Evolutionary conservation across 2,888 invertebrate genomes (phyloP), one percentile per base, ranked within the genome.

Genomic region (Petrolisthes manimaculis): DNA sequence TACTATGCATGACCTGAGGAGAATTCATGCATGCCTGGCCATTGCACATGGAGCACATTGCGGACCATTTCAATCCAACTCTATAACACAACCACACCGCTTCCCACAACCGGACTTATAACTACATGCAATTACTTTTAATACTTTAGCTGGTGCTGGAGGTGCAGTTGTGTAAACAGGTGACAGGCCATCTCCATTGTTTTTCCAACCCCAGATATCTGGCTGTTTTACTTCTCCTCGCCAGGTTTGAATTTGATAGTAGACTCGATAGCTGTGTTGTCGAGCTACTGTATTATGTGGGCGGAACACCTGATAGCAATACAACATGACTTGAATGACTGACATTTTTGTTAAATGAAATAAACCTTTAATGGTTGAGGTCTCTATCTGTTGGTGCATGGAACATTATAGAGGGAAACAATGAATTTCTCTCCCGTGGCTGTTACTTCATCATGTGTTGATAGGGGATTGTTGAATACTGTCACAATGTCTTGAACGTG

Each of bases 401-500:
- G 91, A 91, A 91, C 92, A 89, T 91, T 91, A 89, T 92, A 91
- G 61, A 91, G 86, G 83, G 91, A 89, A 92, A 92, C 91, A 89
- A 92, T 91, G 90, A 92, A 91, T 69, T 91, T 91, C 91, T 92
- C 92, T 88, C 92, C 91, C 14, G 91, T 55, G 55, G 69, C 81
- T 86, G 74, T 55, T 81, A 86, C 80, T 71, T 85, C 79, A 78
- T 79, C 78, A 91, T 81, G 90, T 91, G 86, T 91, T 87, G 55
- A 92, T 78, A 74, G 78, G 80, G 92, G 91, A 92, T 92, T 92
- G 92, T 92, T 92, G 92, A 92, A 92, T 81, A 92, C 86, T 92
- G 92, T 92, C 90, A 92, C 91, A 61, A 92, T 91, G 91, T 91
- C 92, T 77, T 91, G 91, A 61, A 91, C 74, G 91, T 92, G 92